Evolutionary conservation across 2,888 invertebrate genomes (phyloP).

Genomic region (Bedellia somnulentella): DNA sequence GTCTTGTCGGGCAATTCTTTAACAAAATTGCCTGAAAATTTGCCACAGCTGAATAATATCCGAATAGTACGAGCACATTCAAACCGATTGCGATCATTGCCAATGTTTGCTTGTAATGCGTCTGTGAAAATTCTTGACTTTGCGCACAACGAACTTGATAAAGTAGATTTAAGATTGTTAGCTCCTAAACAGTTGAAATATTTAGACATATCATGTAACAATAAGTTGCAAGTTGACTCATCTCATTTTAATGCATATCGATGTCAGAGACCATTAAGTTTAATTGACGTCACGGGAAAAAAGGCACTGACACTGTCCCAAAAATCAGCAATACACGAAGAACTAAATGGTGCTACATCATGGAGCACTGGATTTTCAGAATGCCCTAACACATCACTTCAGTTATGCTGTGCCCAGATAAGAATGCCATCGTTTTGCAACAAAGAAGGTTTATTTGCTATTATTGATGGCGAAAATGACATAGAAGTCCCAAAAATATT

Average conservation of each 20-base stretch:
- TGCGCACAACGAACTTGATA: slow-evolving; percentile 83
- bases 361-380: slow-evolving; percentile 87
- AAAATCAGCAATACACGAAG: slow-evolving; percentile 53
- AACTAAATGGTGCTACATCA: slow-evolving; percentile 61
- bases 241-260: slow-evolving; percentile 79
- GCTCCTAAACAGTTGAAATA: slow-evolving; percentile 84
- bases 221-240: slow-evolving; percentile 79
- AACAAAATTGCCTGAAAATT: slow-evolving; percentile 72
- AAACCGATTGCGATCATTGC: slow-evolving; percentile 74
- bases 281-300: slow-evolving; percentile 83
- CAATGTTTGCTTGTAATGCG: slow-evolving; percentile 73
- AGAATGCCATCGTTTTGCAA: slow-evolving; percentile 78
- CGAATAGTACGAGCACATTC: slow-evolving; percentile 80
- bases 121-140: slow-evolving; percentile 79
- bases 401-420: slow-evolving; percentile 77
- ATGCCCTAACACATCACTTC: slow-evolving; percentile 73
- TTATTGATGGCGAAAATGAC: slow-evolving; percentile 79
- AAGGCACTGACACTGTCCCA: slow-evolving; percentile 67
- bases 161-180: slow-evolving; percentile 72
- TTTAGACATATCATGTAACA: slow-evolving; percentile 82
- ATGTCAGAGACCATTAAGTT: slow-evolving; percentile 77
- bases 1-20: slow-evolving; percentile 82
- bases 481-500: slow-evolving; percentile 69
- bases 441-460: slow-evolving; percentile 78
- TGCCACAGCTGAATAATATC: slow-evolving; percentile 71